These are phyloP conservation scores for Drosophila pachea DNA, from an alignment of 1,140 invertebrate genomes.

Conservation along the genomic window DNA sequence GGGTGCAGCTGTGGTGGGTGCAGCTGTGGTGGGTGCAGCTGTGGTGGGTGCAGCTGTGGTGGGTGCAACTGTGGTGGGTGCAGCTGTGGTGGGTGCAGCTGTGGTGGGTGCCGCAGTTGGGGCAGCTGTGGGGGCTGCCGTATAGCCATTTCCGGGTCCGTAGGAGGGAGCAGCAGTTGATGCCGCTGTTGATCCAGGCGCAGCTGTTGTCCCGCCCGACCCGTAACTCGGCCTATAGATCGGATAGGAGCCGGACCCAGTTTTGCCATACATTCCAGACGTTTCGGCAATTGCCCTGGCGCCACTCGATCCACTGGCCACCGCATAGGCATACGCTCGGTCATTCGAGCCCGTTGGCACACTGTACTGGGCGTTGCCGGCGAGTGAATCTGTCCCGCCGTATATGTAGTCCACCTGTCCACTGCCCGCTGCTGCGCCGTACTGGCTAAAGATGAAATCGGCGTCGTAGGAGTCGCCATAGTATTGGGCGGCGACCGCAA, in stretches of 20 bases:
- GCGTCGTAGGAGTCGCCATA: conserved; percentile 28
- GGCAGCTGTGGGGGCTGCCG: conserved; percentile 2
- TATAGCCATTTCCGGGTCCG: too few species aligned
- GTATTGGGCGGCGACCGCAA: conserved; percentile 15
- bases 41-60: background rate
- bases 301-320: conserved; percentile 48
- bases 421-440: background rate
- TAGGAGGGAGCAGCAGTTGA: conserved; percentile 9
- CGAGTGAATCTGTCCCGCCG: background rate
- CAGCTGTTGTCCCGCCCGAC: conserved; percentile 17
- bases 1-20: background rate
- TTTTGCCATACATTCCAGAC: conserved; percentile 28
- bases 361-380: background rate
- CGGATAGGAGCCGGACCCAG: conserved; percentile 7
- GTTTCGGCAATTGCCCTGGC: conserved; percentile 53
- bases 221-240: conserved; percentile 13
- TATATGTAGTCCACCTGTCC: conserved; percentile 2
- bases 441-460: background rate
- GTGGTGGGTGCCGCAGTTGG: conserved; percentile 12
- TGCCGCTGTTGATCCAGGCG: background rate
- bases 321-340: conserved; percentile 50
- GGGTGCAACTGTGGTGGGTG: background rate
- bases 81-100: background rate
- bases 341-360: background rate
- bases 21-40: background rate